Base-by-base conservation (phyloP, 2,888 invertebrate genomes). In the Coenonympha glycerion region DNA sequence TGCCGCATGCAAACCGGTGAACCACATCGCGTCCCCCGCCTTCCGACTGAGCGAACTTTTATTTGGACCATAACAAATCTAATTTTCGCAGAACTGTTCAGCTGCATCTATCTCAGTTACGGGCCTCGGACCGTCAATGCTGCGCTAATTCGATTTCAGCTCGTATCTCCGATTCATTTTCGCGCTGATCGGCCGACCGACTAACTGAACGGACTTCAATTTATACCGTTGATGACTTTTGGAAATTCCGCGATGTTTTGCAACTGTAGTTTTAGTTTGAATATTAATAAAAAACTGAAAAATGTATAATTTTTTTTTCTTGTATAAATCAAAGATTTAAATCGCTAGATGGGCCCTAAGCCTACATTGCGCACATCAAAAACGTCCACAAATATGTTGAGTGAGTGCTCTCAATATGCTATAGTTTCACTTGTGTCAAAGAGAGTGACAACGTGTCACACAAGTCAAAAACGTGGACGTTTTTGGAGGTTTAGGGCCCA, bases 11-110 rank as follows among this genome's bases (percentile, higher is more conserved):
- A n/a, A n/a, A n/a, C 9, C 28, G 11, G n/a, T 11, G 28, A n/a
- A 11, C n/a, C 31, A 1, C 8, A 13, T 3, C 16, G 31, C 15
- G 8, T 16, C 16, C 36, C 6, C 11, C 19, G 36, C 6, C 3
- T 11, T 19, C 11, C 19, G 19, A 19, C 6, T 36, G 6, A 6
- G 19, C 19, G 19, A 24, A 5, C 8, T 9, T 33, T 24, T 11
- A 21, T 47, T 11, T 37, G 41, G 42, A 40, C 44, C 30, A 34
- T 45, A 39, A 48, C 48, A 52, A 52, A 54, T 49, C 41, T 24
- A 22, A 49, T 55, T 55, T 52, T 11, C 49, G 11, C 22, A n/a
- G 19, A 42, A 37, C 52, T 46, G 37, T 49, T 37, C 41, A 46
- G 21, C 50, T 39, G 44, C 39, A 50, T 41, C 45, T 16, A 46